Evolutionary conservation across 2,113 vertebrate genomes (phyloP).

Genomic region (Ammodramus savannarum): DNA sequence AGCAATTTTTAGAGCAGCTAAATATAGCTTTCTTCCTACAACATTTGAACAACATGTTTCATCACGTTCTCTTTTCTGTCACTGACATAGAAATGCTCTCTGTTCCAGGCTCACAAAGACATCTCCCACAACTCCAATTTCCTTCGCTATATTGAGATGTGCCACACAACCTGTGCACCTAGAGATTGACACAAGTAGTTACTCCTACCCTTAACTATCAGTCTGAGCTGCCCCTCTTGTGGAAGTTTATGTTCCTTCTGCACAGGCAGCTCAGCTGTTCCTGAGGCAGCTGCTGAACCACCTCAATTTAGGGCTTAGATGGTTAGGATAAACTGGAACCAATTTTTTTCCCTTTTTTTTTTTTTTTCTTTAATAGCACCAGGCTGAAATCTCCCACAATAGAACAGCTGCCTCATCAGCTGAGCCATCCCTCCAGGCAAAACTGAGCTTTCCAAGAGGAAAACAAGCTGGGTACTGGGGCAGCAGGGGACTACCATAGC

Average conservation of each 20-base stretch:
- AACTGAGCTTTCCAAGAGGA: neutral
- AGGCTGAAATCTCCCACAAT: neutral
- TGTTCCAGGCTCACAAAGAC: neutral
- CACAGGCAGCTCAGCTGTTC: conserved; percentile 9
- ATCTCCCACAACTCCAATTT: neutral
- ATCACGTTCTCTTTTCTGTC: neutral
- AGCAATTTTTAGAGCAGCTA: conserved; percentile 50
- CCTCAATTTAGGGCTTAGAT: neutral
- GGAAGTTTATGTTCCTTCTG: neutral
- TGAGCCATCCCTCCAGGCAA: neutral
- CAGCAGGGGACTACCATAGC: neutral
- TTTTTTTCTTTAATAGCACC: neutral
- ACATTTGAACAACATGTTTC: neutral
- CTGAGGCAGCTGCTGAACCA: conserved; percentile 2
- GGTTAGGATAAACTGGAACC: conserved; percentile 11
- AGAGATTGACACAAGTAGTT: neutral
- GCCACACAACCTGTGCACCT: fast-evolving
- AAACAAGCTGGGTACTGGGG: neutral
- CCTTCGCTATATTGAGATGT: neutral
- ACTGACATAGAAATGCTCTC: neutral
- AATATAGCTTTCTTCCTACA: conserved; percentile 36
- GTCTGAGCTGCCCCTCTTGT: neutral
- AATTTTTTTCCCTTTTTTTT: neutral
- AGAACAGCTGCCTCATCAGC: conserved; percentile 25
- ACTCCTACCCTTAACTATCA: neutral